Evolutionary conservation across 2,113 vertebrate species (phyloP).

Genomic region (Cottus gobio): DNA sequence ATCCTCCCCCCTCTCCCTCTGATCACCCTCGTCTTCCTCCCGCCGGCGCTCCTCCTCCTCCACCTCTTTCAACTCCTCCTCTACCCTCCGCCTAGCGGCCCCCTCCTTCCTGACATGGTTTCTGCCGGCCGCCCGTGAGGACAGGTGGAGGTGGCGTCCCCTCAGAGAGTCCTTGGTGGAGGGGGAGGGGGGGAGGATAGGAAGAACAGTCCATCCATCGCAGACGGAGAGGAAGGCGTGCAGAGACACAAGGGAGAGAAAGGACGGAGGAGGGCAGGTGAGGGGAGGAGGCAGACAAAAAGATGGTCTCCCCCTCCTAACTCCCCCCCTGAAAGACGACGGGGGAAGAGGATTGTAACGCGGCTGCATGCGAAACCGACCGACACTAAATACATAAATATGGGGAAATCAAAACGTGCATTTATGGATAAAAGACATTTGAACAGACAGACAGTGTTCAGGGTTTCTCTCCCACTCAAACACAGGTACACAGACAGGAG

Average conservation of each 20-base stretch:
- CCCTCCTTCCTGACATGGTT: conserved; percentile 50
- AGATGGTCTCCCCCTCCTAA: neutral
- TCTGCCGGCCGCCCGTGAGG: conserved; percentile 43
- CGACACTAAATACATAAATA: neutral
- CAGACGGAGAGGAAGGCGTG: conserved; percentile 47
- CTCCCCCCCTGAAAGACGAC: neutral
- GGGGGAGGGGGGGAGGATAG: neutral
- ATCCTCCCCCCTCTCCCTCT: conserved; percentile 18
- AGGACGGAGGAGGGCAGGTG: conserved; percentile 41
- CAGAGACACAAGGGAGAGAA: conserved; percentile 58
- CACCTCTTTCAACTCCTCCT: conserved; percentile 37
- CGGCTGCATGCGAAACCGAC: conserved; percentile 33
- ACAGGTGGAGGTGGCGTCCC: conserved; percentile 54
- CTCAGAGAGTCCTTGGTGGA: conserved; percentile 71
- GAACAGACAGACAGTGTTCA: neutral
- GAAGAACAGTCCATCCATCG: conserved; percentile 51
- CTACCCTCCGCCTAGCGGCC: conserved; percentile 30
- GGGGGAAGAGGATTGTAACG: neutral
- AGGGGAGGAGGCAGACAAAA: conserved; percentile 42
- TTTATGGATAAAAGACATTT: neutral
- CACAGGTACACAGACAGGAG: conserved; percentile 20
- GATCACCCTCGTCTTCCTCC: neutral
- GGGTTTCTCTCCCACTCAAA: neutral
- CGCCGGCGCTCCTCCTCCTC: neutral
- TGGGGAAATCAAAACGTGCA: neutral